phyloP scores from a whole-genome alignment of 2,113 vertebrate species.

The Platanista minor region DNA sequence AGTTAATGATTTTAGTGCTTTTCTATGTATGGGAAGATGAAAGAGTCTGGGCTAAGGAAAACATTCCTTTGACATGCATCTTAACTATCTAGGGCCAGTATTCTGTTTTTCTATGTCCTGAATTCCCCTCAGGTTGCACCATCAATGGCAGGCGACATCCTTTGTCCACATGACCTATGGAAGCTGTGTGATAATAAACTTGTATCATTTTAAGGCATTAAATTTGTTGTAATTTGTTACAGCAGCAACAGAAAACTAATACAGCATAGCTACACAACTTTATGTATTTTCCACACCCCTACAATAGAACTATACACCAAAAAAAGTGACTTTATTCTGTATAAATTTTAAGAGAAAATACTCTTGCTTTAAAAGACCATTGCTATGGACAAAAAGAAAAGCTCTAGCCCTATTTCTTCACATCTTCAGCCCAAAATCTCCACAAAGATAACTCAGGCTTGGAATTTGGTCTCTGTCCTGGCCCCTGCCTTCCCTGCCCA shows the following conservation, averaged over 20 bases:
- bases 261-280: neutral
- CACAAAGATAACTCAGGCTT: neutral
- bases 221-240: neutral
- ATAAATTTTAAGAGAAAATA: neutral
- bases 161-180: neutral
- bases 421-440: neutral
- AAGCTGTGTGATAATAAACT: neutral
- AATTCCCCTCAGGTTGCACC: neutral
- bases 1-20: neutral
- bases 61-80: neutral
- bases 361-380: slow-evolving; percentile 5
- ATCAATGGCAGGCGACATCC: neutral
- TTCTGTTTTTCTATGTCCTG: neutral
- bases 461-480: neutral
- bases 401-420: neutral
- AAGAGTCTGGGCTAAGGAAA: neutral
- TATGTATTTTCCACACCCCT: neutral
- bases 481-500: neutral
- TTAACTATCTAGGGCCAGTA: neutral
- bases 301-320: neutral
- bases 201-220: neutral
- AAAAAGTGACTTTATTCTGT: neutral
- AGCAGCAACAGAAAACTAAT: slow-evolving; percentile 10
- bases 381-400: neutral
- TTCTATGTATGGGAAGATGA: neutral